These are phyloP conservation scores for Pterocles gutturalis DNA, from an alignment of 2,113 vertebrate species.

Conservation along the genomic window DNA sequence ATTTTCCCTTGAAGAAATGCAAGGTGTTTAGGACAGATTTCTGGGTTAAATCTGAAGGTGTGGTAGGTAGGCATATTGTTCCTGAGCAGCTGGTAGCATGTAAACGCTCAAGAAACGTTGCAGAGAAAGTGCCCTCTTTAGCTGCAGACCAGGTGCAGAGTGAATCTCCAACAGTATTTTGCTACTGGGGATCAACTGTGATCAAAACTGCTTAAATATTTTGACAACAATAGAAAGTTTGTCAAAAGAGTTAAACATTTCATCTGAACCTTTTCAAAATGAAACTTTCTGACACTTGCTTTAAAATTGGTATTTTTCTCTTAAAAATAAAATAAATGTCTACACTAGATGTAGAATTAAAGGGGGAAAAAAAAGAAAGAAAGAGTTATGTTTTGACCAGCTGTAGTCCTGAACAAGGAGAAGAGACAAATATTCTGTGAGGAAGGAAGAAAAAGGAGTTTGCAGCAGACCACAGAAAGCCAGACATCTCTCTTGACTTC, in stretches of 20 bases:
- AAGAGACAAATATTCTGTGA: not conserved
- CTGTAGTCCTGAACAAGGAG: not conserved
- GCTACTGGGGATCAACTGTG: not conserved
- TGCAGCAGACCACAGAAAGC: not conserved
- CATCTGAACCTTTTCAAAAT: not conserved
- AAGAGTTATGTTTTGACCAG: not conserved
- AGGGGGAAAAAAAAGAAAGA: not conserved
- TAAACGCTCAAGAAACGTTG: not conserved
- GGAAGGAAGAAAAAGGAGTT: not conserved
- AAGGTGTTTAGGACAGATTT: not conserved
- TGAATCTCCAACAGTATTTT: not conserved
- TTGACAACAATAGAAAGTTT: not conserved
- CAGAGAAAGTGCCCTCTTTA: not conserved
- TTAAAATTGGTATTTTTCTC: not conserved
- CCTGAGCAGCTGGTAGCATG: not conserved
- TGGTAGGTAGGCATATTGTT: not conserved
- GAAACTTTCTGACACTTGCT: not conserved
- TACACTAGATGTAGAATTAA: not conserved
- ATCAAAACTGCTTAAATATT: not conserved
- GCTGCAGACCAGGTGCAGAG: not conserved
- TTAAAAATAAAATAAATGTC: not conserved
- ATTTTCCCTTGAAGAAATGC: not conserved
- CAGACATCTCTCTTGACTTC: not conserved
- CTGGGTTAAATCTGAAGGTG: not conserved
- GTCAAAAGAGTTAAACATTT: not conserved